Conservation (phyloP, 2,797 vertebrate genomes). For the Knipowitschia caucasica region DNA sequence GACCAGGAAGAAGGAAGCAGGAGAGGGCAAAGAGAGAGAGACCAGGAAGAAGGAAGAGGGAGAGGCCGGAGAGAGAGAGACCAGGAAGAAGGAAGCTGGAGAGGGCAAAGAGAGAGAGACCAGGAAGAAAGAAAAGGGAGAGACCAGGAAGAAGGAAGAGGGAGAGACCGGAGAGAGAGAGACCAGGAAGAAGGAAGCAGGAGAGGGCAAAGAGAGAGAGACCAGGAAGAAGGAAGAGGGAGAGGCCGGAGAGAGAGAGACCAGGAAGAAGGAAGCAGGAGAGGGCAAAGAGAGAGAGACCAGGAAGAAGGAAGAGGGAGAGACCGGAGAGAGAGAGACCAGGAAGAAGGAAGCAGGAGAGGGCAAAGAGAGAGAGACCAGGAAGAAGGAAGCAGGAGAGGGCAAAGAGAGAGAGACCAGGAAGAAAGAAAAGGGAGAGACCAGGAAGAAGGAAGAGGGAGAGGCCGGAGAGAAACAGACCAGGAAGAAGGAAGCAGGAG, state of each 20-base stretch:
- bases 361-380: no score
- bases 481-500: not conserved
- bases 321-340: no score
- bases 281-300: conserved; percentile 16
- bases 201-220: conserved; percentile 17
- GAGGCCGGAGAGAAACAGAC: not conserved
- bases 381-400: no score
- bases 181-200: not conserved
- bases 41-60: not conserved
- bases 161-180: not conserved
- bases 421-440: not conserved
- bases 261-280: not conserved
- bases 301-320: not conserved
- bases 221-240: no score
- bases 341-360: not conserved
- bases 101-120: no score
- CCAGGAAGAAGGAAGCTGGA: not conserved
- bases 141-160: not conserved
- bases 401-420: no score
- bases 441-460: not conserved
- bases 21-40: not conserved
- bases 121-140: not conserved
- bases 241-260: not conserved
- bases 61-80: no score
- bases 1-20: conserved; percentile 1